Conservation (phyloP, 2,888 invertebrate species). For the Gastrophysa polygoni region DNA sequence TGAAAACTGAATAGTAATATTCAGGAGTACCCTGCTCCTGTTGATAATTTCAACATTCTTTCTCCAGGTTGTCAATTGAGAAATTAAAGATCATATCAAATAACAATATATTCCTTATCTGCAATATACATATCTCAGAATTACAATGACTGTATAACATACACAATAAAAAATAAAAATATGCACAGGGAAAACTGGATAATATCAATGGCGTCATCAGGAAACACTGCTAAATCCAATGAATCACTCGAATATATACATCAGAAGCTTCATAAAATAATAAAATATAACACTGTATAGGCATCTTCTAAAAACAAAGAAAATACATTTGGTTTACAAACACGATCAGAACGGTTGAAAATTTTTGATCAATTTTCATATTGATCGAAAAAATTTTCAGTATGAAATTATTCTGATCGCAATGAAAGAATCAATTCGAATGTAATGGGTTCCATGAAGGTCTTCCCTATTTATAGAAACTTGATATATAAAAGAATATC, state of each 20-base stretch:
- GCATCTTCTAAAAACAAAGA: constrained; percentile 20
- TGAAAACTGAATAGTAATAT: too few species aligned
- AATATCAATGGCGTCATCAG: background rate
- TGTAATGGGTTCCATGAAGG: too few species aligned
- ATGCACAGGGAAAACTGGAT: background rate
- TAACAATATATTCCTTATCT: background rate
- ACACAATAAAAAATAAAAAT: background rate
- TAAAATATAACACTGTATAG: constrained; percentile 18
- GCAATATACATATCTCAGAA: background rate
- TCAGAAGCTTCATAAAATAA: constrained; percentile 19
- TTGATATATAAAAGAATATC: too few species aligned
- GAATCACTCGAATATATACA: constrained; percentile 10
- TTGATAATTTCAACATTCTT: too few species aligned
- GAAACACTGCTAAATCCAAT: background rate
- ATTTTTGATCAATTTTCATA: background rate
- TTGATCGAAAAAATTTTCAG: background rate
- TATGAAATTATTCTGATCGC: too few species aligned
- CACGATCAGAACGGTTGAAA: background rate
- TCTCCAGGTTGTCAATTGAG: too few species aligned
- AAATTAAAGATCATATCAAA: background rate
- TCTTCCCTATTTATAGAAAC: too few species aligned
- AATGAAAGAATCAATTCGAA: too few species aligned
- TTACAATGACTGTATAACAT: background rate
- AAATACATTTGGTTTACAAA: background rate
- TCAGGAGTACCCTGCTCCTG: too few species aligned